Evolutionary conservation across 1,140 invertebrate species (phyloP), one percentile per base, ranked within the genome.

Genomic region (Scaptomyza graminum): DNA sequence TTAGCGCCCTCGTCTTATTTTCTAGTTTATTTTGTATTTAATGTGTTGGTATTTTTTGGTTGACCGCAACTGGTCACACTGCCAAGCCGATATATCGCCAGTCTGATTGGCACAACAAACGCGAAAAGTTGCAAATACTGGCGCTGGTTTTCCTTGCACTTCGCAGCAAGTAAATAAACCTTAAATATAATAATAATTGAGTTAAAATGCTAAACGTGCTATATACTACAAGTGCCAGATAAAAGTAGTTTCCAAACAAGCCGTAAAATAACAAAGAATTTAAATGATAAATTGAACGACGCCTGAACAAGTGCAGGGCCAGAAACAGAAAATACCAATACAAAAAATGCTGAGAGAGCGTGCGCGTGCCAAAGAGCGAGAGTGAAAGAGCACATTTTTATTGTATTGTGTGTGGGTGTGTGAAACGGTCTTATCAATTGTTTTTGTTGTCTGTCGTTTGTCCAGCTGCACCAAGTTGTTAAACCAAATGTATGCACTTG

Each of bases 241-340:
- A n/a, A 37, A 22, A 28, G 51, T 43, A 28, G 39, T 11, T 49
- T 2, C n/a, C 11, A 56, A 57, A 13, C 5, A 43, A 37, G 25
- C 7, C 16, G 12, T 22, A 6, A 12, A 16, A 5, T n/a, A 15
- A 16, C 8, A 22, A 62, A 51, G 41, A 37, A 63, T 57, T 49
- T 5, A 11, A 43, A 49, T 16, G 22, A 13, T 57, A 74, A 43
- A 50, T 28, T 59, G 7, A 44, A 22, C 44, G 56, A n/a, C n/a
- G n/a, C n/a, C 16, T 39, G 57, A 79, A 79, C 80, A 84, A 84
- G 80, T 84, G 80, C 66, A 83, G 55, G 47, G 57, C 16, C 55
- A n/a, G n/a, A n/a, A n/a, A n/a, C n/a, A 68, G 59, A 68, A 83
- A 74, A 68, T 83, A 69, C 80, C 80, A 72, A 83, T 83, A 83